Evolutionary conservation across 2,888 invertebrate genomes (phyloP).

Genomic region (Sturmia bella): DNA sequence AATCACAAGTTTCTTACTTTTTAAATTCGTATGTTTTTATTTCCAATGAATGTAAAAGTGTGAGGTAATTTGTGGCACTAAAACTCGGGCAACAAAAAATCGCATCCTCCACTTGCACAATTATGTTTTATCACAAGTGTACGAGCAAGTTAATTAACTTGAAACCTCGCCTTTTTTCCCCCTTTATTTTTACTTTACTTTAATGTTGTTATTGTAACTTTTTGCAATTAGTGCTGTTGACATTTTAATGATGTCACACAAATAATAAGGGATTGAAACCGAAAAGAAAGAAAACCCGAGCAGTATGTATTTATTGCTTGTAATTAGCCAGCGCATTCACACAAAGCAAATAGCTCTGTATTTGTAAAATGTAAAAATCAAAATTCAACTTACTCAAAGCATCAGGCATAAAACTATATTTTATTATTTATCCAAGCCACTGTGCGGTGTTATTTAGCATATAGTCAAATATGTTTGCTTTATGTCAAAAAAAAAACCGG

Average conservation of each 20-base stretch:
- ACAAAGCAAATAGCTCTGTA: too few species aligned
- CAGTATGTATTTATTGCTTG: conserved; percentile 15
- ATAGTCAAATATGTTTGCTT: too few species aligned
- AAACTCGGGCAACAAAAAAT: not conserved
- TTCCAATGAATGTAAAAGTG: not conserved
- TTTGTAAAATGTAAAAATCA: too few species aligned
- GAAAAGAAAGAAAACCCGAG: not conserved
- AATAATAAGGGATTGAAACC: conserved; percentile 18
- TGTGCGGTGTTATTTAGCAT: too few species aligned
- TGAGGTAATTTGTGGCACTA: conserved; percentile 1
- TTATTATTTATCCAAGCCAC: too few species aligned
- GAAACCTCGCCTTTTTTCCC: not conserved
- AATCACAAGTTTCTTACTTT: not conserved
- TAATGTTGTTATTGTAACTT: not conserved
- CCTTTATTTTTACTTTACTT: not conserved
- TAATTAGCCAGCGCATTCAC: conserved; percentile 7
- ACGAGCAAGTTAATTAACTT: conserved; percentile 51
- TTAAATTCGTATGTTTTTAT: not conserved
- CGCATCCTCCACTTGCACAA: not conserved
- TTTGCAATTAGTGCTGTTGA: conserved; percentile 62
- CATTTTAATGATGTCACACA: conserved; percentile 61
- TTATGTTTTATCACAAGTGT: conserved; percentile 26
- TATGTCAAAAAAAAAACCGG: too few species aligned
- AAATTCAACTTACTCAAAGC: too few species aligned
- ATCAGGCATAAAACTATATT: too few species aligned